Evolutionary conservation across 1,140 invertebrate species (phyloP), one percentile per base, ranked within the genome.

Genomic region (Macrobrachium nipponense): DNA sequence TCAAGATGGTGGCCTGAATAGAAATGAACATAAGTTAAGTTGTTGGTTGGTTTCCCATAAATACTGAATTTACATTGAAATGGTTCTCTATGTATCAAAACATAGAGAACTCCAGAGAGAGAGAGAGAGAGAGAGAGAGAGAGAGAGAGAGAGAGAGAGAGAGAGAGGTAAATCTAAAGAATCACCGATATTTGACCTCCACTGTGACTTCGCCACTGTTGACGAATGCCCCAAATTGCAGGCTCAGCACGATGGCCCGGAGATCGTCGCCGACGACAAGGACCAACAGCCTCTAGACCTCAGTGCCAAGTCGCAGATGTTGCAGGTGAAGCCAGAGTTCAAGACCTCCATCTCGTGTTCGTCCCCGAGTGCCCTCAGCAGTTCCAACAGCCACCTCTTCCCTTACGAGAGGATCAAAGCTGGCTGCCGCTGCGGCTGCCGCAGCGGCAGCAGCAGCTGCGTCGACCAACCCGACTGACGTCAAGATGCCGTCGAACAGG

Each of bases 201-300:
- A 5, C 18, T 62, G 58, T 79, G 77, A 17, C 12, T 20, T 5
- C n/a, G 17, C 2, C 11, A 44, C 15, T 51, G 15, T 51, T 17
- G 2, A 23, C 23, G 5, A 27, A 5, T 15, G 23, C 68, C 68
- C 20, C 68, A 18, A n/a, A 36, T 23, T 20, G 12, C 73, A 76
- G 73, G 73, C 44, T n/a, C 73, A 76, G 23, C 73, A 76, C 62
- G 64, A 81, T 64, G 36, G 15, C 2, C 44, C 17, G 4, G 80
- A 81, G 44, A 59, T 59, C 10, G 23, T 27, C 8, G n/a, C n/a
- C 4, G 80, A 81, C 10, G 80, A 81, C 51, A 70, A 70, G 64
- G 80, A 81, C 18, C 80, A 81, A 66, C 80, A 81, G 66, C 80
- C 80, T 18, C 66, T 81, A 7, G 80, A 81, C 66, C 80, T 81